phyloP scores from a whole-genome alignment of 2,797 vertebrate genomes.

The Petrocephalus schoutedeni region DNA sequence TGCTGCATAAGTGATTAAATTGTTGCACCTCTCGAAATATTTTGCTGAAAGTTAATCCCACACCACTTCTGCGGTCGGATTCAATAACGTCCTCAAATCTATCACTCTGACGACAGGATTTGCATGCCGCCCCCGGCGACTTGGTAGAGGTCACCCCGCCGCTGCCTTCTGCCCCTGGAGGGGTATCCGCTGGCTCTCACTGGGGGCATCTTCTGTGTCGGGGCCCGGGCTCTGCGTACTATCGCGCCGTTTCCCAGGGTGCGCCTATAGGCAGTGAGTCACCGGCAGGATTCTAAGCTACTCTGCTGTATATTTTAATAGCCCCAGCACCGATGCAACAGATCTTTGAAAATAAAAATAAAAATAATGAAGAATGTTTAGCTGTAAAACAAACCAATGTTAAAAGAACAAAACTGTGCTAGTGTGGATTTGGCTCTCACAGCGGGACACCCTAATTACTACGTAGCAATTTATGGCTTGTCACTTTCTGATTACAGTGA shows the following conservation, averaged over 20 bases:
- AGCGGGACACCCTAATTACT: background rate
- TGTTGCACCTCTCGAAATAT: slow-evolving; percentile 9
- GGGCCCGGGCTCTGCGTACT: background rate
- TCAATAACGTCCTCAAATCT: background rate
- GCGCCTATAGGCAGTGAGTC: background rate
- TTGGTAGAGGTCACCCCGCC: background rate
- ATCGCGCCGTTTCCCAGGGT: too few species aligned
- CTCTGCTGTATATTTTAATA: background rate
- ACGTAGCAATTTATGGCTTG: background rate
- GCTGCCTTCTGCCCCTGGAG: background rate
- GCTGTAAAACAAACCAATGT: background rate
- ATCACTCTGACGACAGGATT: background rate
- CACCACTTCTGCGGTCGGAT: slow-evolving; percentile 12
- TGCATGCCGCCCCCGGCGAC: background rate
- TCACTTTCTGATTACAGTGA: background rate
- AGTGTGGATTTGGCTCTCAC: background rate
- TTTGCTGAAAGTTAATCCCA: slow-evolving; percentile 3
- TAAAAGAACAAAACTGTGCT: background rate
- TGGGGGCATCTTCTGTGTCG: background rate
- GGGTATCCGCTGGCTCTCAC: background rate
- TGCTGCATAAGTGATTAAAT: slow-evolving; percentile 14
- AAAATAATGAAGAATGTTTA: background rate
- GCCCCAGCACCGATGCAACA: background rate
- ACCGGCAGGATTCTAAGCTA: background rate
- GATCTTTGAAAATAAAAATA: background rate